These are phyloP conservation scores for Penaeus chinensis DNA, from an alignment of 1,140 invertebrate genomes.

Conservation along the genomic window DNA sequence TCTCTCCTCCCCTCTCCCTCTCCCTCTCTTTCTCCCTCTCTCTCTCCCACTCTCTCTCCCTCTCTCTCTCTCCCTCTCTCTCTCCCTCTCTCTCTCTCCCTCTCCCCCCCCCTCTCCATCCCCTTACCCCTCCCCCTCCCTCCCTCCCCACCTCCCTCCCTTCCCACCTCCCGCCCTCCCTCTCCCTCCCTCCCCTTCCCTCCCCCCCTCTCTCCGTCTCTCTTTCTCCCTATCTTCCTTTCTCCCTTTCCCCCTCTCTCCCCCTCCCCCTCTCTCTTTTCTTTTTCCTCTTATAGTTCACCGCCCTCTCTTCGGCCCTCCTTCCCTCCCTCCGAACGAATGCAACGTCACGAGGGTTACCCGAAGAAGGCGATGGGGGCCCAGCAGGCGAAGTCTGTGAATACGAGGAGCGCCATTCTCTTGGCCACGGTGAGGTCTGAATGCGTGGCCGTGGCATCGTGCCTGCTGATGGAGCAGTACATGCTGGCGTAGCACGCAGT, in stretches of 20 bases:
- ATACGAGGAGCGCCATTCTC: constrained; percentile 87
- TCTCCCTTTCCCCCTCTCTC: background rate
- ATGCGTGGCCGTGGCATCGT: constrained; percentile 66
- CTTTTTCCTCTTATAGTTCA: background rate
- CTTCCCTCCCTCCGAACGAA: background rate
- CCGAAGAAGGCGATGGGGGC: constrained; percentile 80
- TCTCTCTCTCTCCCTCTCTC: background rate
- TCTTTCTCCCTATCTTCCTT: background rate
- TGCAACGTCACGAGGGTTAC: background rate
- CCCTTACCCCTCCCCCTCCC: background rate
- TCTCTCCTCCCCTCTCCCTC: too few species aligned
- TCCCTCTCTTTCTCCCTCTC: too few species aligned
- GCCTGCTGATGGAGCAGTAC: constrained; percentile 78
- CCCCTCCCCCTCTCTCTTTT: background rate
- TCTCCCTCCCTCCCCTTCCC: background rate
- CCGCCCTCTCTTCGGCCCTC: background rate
- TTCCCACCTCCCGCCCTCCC: background rate
- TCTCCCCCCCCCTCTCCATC: background rate
- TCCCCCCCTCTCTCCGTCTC: background rate
- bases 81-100: background rate
- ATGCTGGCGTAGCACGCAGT: constrained; percentile 85
- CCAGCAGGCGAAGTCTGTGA: constrained; percentile 90
- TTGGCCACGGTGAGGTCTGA: constrained; percentile 78
- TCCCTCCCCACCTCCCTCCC: background rate
- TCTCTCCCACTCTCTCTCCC: too few species aligned